phyloP scores from a whole-genome alignment of 1,140 invertebrate species.

The Ceratina japonica region DNA sequence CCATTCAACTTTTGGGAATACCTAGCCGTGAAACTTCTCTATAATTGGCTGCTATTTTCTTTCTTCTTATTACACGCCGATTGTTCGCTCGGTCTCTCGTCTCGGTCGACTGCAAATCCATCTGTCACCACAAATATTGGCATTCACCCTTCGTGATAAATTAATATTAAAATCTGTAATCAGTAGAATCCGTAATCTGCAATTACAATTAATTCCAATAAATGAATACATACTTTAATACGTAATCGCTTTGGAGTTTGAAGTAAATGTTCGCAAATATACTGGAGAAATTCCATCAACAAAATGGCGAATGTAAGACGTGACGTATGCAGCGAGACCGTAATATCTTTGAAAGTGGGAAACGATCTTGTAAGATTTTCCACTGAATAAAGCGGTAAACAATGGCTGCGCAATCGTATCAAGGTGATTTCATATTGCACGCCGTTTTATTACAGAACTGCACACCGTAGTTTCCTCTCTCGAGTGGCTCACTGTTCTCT shows the following conservation, averaged over 20 bases:
- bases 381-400: conserved; percentile 4
- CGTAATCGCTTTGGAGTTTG: neutral
- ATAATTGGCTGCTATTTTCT: conserved; percentile 36
- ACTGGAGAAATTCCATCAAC: neutral
- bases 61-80: neutral
- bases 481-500: neutral
- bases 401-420: conserved; percentile 33
- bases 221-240: no score
- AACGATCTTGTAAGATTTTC: conserved; percentile 21
- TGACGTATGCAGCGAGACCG: neutral
- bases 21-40: neutral
- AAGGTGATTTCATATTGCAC: neutral
- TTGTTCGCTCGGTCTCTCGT: neutral
- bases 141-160: no score
- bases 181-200: no score
- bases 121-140: neutral
- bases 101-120: neutral
- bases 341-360: neutral
- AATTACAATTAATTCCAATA: no score
- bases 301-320: neutral
- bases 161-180: no score
- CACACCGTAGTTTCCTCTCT: neutral
- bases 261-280: neutral
- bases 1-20: conserved; percentile 42
- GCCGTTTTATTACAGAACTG: neutral